Percentiles rank a stretch among this genome's conserved stretches.
These are phyloP conservation scores for Psilopsiagon aurifrons DNA, from an alignment of 2,113 vertebrate species.

Conservation along the genomic window DNA sequence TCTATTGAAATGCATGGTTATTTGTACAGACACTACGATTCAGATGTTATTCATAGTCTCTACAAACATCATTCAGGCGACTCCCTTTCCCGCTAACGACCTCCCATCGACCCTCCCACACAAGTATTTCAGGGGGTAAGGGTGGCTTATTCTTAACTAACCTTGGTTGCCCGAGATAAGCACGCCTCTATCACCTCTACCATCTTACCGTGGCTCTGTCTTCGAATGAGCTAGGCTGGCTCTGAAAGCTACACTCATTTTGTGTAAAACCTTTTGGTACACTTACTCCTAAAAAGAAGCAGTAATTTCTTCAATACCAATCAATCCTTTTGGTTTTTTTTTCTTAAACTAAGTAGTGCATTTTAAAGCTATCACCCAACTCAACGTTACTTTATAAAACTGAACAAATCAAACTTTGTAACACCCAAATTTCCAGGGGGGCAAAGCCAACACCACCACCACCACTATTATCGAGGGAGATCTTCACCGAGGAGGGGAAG, in stretches of 20 bases:
- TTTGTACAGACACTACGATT: not conserved
- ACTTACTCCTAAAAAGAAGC: not conserved
- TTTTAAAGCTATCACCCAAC: not conserved
- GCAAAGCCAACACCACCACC: not conserved
- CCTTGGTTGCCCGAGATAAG: not conserved
- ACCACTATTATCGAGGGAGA: not conserved
- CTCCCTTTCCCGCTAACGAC: not conserved
- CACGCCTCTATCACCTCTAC: not conserved
- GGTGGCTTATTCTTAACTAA: not conserved
- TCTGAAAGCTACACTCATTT: not conserved
- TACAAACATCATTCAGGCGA: not conserved
- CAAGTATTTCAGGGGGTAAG: not conserved
- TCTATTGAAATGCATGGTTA: not conserved
- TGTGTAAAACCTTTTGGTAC: not conserved
- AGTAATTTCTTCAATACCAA: not conserved
- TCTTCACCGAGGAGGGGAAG: not conserved
- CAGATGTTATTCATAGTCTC: not conserved
- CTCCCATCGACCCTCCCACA: not conserved
- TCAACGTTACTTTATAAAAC: not conserved
- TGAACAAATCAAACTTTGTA: not conserved
- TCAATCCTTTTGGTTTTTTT: rapidly evolving
- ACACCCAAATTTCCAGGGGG: not conserved
- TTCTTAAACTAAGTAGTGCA: not conserved
- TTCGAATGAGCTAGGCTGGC: not conserved
- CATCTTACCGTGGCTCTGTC: not conserved